Evolutionary conservation across 2,797 vertebrate genomes (phyloP).

Genomic region (Pantherophis vulpinus): DNA sequence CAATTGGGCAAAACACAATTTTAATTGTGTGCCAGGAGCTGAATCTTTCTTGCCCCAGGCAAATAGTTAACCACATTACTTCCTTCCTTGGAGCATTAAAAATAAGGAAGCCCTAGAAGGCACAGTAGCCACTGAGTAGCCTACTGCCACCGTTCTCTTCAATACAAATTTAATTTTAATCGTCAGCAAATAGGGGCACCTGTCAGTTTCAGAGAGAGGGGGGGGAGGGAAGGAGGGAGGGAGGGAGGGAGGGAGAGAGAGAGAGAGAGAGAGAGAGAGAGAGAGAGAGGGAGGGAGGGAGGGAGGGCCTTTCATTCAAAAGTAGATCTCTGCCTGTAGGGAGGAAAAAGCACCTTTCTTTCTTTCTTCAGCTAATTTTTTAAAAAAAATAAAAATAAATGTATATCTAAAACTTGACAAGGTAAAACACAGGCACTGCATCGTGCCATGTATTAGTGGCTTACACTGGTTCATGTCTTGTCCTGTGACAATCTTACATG

Average conservation of each 20-base stretch:
- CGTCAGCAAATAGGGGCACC: slow-evolving; percentile 63
- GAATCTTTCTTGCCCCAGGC: slow-evolving; percentile 61
- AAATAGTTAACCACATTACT: slow-evolving; percentile 67
- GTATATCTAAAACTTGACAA: slow-evolving; percentile 49
- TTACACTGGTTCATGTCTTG: slow-evolving; percentile 68
- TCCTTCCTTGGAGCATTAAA: slow-evolving; percentile 49
- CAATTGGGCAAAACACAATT: slow-evolving; percentile 68
- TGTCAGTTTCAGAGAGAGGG: slow-evolving; percentile 53
- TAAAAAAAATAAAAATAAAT: slow-evolving; percentile 25
- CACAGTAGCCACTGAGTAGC: slow-evolving; percentile 42
- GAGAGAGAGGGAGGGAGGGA: not conserved
- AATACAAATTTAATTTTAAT: slow-evolving; percentile 62
- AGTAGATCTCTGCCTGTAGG: slow-evolving; percentile 64
- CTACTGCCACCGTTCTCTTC: slow-evolving; percentile 43
- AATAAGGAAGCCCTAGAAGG: slow-evolving; percentile 53
- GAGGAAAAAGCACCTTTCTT: slow-evolving; percentile 46
- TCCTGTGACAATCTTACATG: slow-evolving; percentile 73
- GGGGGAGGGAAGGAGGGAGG: not conserved
- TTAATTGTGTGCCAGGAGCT: slow-evolving; percentile 63
- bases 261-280: not conserved
- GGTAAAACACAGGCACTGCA: slow-evolving; percentile 64
- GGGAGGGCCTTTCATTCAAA: slow-evolving; percentile 62
- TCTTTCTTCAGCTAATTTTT: slow-evolving; percentile 44
- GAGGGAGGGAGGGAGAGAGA: not conserved
- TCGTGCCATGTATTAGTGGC: slow-evolving; percentile 58